Evolutionary conservation across 2,888 invertebrate genomes (phyloP).

Genomic region (Limenitis arthemis): DNA sequence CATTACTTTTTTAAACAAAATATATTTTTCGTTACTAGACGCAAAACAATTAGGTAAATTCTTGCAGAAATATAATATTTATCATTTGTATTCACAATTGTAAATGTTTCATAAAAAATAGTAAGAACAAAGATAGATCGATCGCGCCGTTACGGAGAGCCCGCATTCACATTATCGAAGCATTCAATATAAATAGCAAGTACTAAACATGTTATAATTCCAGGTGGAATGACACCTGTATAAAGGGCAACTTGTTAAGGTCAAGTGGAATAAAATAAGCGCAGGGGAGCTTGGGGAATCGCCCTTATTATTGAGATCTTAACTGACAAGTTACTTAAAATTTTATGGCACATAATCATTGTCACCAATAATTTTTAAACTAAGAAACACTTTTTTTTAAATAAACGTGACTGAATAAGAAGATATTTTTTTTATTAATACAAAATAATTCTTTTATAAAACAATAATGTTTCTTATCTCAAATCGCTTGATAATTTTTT

Average conservation of each 20-base stretch:
- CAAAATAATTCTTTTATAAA: too few relatives aligned
- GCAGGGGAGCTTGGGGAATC: conserved; percentile 9
- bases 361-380: too few relatives aligned
- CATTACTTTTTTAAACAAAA: not conserved
- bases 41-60: not conserved
- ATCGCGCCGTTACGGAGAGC: conserved; percentile 33
- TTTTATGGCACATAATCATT: too few relatives aligned
- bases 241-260: conserved; percentile 41
- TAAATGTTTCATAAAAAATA: not conserved
- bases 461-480: too few relatives aligned
- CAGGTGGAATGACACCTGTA: conserved; percentile 61
- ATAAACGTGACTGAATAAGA: too few relatives aligned
- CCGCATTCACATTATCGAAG: conserved; percentile 31
- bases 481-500: too few relatives aligned
- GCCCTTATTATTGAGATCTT: not conserved
- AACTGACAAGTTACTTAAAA: too few relatives aligned
- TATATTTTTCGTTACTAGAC: not conserved
- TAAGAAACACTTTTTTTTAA: too few relatives aligned
- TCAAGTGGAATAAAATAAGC: conserved; percentile 26
- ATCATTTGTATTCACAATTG: not conserved
- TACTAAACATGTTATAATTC: conserved; percentile 33
- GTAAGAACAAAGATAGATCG: conserved; percentile 22
- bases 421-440: not conserved
- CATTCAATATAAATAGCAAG: conserved; percentile 25
- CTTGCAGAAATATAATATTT: not conserved